phyloP scores from a whole-genome alignment of 2,797 vertebrate species.

The Sebastes flavidus region DNA sequence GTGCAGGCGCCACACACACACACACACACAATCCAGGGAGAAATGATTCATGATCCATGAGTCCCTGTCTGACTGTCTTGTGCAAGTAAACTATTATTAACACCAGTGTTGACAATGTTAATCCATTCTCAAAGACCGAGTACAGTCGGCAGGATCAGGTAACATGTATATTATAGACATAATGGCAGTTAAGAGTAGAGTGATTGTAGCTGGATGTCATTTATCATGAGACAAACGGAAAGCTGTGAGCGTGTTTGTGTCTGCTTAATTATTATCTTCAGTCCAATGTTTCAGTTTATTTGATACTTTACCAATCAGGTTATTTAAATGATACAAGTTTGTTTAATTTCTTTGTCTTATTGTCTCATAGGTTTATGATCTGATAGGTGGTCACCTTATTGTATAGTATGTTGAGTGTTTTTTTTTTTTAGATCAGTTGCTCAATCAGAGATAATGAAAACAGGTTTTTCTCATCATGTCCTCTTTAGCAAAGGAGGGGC shows the following conservation, averaged over 20 bases:
- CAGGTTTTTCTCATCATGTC: not conserved
- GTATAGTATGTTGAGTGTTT: fast-evolving
- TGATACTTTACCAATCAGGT: not conserved
- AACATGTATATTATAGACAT: conserved; percentile 7
- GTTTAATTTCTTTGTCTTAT: not conserved
- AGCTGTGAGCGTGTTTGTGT: not conserved
- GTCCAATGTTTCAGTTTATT: not conserved
- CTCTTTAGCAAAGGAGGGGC: not conserved
- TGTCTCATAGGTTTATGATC: not conserved
- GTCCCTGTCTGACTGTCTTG: conserved; percentile 14
- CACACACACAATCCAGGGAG: not conserved
- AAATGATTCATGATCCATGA: conserved; percentile 11
- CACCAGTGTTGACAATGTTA: conserved; percentile 30
- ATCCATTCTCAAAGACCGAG: conserved; percentile 6
- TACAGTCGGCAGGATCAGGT: conserved; percentile 7
- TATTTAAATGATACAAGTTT: not conserved
- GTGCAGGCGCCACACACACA: not conserved
- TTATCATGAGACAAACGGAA: conserved; percentile 4
- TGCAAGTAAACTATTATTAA: conserved; percentile 43
- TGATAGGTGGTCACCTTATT: not conserved
- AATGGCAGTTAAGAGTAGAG: not conserved
- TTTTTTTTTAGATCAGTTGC: not conserved
- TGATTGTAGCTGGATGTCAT: conserved; percentile 7
- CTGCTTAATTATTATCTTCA: not conserved
- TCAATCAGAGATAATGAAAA: not conserved